Conservation (phyloP, 2,113 vertebrate genomes). For the Coturnix japonica region DNA sequence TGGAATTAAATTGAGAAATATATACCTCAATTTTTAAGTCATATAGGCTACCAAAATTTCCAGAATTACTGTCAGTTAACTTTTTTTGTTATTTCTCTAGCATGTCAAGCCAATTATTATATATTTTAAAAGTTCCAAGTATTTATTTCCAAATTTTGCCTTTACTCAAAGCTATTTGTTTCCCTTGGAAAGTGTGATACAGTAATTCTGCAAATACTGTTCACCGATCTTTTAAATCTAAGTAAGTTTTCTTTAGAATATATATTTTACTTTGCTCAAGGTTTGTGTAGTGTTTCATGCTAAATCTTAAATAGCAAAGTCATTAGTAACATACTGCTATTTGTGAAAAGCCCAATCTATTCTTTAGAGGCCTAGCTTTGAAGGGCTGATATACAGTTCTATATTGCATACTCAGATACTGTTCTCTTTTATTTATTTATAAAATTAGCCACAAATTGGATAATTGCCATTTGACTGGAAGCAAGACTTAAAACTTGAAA, state of each 20-base stretch:
- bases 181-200: background rate
- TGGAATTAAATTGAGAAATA: background rate
- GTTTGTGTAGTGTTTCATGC: background rate
- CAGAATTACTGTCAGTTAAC: background rate
- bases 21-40: background rate
- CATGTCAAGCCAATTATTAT: background rate
- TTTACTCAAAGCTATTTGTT: background rate
- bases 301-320: background rate
- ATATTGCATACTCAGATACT: background rate
- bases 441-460: background rate
- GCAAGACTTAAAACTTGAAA: background rate
- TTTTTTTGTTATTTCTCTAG: background rate
- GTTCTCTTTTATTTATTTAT: background rate
- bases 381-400: background rate
- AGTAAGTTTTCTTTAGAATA: background rate
- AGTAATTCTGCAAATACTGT: background rate
- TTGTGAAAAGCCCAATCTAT: background rate
- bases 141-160: background rate
- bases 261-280: background rate
- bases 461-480: background rate
- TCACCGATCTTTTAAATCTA: background rate
- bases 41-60: background rate
- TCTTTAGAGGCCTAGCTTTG: background rate
- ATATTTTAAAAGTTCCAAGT: background rate
- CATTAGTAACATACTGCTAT: background rate